Conservation (phyloP, 2,113 vertebrate species). For the Aptenodytes patagonicus region DNA sequence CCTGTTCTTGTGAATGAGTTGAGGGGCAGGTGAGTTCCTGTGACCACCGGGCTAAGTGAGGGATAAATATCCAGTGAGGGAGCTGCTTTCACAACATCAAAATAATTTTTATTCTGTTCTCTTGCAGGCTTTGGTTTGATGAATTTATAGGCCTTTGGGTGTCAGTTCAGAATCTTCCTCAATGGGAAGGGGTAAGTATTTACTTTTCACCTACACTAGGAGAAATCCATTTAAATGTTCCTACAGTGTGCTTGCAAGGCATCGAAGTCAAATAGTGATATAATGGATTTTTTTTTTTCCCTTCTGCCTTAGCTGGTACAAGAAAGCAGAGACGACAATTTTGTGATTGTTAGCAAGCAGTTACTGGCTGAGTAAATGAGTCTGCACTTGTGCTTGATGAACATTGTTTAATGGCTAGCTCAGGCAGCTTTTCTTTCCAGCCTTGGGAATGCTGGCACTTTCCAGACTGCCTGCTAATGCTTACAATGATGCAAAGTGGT, state of each 20-base stretch:
- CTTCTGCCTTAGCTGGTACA: background rate
- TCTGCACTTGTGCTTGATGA: background rate
- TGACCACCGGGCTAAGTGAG: background rate
- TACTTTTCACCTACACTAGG: background rate
- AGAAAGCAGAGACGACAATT: background rate
- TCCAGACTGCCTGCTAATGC: background rate
- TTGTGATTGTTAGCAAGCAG: background rate
- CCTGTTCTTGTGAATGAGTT: background rate
- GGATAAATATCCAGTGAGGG: background rate
- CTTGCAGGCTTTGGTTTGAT: conserved; percentile 94
- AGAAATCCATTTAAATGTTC: background rate
- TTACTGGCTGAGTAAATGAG: background rate
- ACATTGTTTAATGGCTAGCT: background rate
- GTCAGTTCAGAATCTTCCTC: conserved; percentile 96
- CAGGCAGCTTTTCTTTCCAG: background rate
- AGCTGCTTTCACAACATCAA: background rate
- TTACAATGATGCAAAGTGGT: background rate
- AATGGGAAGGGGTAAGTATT: conserved; percentile 94
- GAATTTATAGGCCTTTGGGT: conserved; percentile 94
- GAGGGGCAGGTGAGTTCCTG: background rate
- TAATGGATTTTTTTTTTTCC: background rate
- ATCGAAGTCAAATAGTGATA: background rate
- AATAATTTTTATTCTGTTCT: conserved; percentile 15
- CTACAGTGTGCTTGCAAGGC: background rate
- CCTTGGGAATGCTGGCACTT: background rate